phyloP scores from a whole-genome alignment of 2,113 vertebrate genomes.

The Glareola pratincola region DNA sequence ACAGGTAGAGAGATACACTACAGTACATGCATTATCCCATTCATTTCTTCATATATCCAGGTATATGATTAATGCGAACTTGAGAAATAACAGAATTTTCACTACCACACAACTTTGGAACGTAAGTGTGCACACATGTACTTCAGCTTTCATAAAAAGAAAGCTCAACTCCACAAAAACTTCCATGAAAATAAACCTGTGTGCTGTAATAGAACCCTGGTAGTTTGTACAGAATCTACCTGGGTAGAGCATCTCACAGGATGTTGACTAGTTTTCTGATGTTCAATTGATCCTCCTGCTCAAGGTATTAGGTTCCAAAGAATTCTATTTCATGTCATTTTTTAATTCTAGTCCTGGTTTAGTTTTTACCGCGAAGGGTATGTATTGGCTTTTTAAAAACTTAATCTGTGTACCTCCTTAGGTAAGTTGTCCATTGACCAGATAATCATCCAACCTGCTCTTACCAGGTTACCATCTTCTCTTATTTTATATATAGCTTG shows the following conservation, averaged over 20 bases:
- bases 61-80: not conserved
- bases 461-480: not conserved
- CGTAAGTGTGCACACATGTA: fast-evolving
- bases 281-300: not conserved
- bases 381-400: not conserved
- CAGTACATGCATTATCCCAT: not conserved
- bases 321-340: not conserved
- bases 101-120: not conserved
- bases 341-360: not conserved
- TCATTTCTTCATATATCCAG: not conserved
- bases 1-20: not conserved
- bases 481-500: not conserved
- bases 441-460: not conserved
- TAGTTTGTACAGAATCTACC: not conserved
- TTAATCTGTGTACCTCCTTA: not conserved
- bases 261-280: not conserved
- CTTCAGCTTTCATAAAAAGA: not conserved
- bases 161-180: not conserved
- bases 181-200: not conserved
- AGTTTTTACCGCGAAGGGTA: not conserved
- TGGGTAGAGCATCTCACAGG: not conserved
- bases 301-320: not conserved
- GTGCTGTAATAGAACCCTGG: not conserved
- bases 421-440: not conserved
- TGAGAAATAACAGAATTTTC: not conserved